phyloP scores from a whole-genome alignment of 1,140 invertebrate species.

The Pachypeltis micranthus region DNA sequence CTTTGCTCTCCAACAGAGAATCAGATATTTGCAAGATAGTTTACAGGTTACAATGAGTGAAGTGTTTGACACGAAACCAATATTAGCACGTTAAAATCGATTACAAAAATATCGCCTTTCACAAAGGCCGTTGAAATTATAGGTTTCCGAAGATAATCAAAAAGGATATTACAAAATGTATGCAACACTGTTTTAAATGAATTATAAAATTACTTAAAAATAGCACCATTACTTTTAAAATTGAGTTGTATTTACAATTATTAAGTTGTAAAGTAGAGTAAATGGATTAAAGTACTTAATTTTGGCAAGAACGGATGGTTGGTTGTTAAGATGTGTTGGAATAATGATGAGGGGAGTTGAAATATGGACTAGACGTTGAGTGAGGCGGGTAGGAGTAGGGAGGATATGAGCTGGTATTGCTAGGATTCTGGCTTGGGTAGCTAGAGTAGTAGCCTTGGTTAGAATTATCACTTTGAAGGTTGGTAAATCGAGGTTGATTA shows the following conservation, averaged over 20 bases:
- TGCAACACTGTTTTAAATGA: slow-evolving; percentile 1
- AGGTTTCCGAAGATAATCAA: background rate
- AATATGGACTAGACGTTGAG: slow-evolving; percentile 2
- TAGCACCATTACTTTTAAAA: slow-evolving; percentile 6
- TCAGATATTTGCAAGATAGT: background rate
- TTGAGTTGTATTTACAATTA: slow-evolving; percentile 6
- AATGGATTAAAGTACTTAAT: slow-evolving; percentile 8
- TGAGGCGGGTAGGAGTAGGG: background rate
- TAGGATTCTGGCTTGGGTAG: background rate
- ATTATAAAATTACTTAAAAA: slow-evolving; percentile 10
- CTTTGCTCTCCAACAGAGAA: background rate
- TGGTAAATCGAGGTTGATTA: slow-evolving; percentile 2
- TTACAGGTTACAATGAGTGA: background rate
- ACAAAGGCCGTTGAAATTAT: slow-evolving; percentile 3
- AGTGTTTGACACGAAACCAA: slow-evolving; percentile 4
- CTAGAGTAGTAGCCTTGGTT: background rate
- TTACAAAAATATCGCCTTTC: slow-evolving; percentile 6
- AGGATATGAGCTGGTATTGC: background rate
- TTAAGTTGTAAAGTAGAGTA: slow-evolving; percentile 10
- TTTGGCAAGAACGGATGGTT: slow-evolving; percentile 6
- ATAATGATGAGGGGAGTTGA: background rate
- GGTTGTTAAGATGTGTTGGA: slow-evolving; percentile 8
- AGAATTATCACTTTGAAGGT: background rate
- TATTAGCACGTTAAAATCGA: background rate
- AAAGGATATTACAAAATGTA: slow-evolving; percentile 3